A percentile compares a stretch with the other conserved stretches of the same genome.
phyloP scores from a whole-genome alignment of 2,113 vertebrate species.

The Haemorhous mexicanus region DNA sequence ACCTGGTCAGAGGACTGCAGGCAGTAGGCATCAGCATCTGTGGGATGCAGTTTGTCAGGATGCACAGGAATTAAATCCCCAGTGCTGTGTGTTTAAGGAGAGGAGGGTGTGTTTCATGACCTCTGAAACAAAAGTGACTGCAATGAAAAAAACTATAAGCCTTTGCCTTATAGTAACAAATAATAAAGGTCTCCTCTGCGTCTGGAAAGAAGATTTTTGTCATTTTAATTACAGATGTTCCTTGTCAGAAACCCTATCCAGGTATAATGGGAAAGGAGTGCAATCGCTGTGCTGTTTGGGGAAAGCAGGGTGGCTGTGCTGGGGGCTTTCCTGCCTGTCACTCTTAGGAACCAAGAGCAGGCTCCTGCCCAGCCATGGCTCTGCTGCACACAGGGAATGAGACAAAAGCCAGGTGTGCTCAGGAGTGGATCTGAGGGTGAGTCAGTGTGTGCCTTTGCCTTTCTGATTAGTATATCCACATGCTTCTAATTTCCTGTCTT shows the following conservation, averaged over 20 bases:
- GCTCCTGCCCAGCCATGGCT: background rate
- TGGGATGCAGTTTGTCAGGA: background rate
- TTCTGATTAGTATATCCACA: background rate
- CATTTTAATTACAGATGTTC: background rate
- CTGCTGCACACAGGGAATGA: rapidly evolving
- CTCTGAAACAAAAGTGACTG: background rate
- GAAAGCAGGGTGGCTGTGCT: background rate
- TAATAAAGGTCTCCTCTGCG: background rate
- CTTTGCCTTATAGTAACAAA: background rate
- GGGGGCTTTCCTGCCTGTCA: background rate
- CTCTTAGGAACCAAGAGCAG: background rate
- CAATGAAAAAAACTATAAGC: background rate
- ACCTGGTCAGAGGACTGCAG: background rate
- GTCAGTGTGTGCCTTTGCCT: background rate
- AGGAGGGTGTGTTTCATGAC: background rate
- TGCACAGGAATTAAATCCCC: background rate
- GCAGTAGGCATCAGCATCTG: background rate
- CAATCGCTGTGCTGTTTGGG: background rate
- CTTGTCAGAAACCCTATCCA: background rate
- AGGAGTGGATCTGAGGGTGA: rapidly evolving
- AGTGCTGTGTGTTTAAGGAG: background rate
- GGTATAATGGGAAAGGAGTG: background rate
- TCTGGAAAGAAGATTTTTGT: background rate
- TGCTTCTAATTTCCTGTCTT: background rate
- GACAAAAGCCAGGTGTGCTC: background rate